Conservation (phyloP, 2,888 invertebrate species). For the Boloria selene region DNA sequence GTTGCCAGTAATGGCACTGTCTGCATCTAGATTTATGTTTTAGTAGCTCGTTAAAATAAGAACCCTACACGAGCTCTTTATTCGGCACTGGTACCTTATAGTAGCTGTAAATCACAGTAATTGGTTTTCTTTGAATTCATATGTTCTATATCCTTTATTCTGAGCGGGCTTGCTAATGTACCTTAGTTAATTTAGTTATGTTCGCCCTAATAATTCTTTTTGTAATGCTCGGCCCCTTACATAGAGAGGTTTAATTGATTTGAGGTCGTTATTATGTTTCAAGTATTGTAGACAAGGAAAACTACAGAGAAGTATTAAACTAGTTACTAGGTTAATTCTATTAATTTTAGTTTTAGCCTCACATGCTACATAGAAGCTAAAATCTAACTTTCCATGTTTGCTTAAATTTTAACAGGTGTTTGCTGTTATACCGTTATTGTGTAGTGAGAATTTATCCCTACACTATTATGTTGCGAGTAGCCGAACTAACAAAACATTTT, state of each 20-base stretch:
- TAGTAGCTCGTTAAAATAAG: constrained; percentile 55
- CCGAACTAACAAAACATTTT: constrained; percentile 42
- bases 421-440: constrained; percentile 1
- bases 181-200: background rate
- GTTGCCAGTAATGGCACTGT: constrained; percentile 54
- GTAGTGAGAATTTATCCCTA: constrained; percentile 7
- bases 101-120: constrained; percentile 61
- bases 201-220: background rate
- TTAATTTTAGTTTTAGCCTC: too few species aligned
- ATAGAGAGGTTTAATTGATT: too few species aligned
- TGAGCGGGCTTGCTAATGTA: background rate
- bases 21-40: constrained; percentile 59
- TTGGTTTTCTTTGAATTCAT: constrained; percentile 48
- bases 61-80: constrained; percentile 47
- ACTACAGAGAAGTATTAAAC: background rate
- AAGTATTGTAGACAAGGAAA: too few species aligned
- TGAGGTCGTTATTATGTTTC: too few species aligned
- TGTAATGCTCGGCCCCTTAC: too few species aligned
- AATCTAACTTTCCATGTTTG: background rate
- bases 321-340: background rate
- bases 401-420: background rate
- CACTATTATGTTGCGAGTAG: constrained; percentile 28
- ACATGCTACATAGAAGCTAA: background rate
- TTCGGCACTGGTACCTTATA: constrained; percentile 39
- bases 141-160: constrained; percentile 15